A percentile compares a stretch with the other conserved stretches of the same genome.
Conservation (phyloP, 2,797 vertebrate species). For the Dipus sagitta region DNA sequence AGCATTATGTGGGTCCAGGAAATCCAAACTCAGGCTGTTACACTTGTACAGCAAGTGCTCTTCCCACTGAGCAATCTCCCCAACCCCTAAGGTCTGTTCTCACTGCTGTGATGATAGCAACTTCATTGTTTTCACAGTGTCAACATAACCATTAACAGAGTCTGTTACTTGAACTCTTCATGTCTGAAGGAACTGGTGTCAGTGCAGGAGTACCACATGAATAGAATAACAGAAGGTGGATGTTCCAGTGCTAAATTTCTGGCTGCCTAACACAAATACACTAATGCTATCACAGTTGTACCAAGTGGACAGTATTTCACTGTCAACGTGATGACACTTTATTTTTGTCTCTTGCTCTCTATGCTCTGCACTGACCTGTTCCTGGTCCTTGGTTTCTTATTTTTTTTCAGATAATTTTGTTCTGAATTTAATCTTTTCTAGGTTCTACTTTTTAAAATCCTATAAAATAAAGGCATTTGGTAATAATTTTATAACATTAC, state of each 20-base stretch:
- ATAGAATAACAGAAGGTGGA: neutral
- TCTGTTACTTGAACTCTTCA: neutral
- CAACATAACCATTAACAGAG: neutral
- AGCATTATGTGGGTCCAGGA: no score
- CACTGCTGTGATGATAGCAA: neutral
- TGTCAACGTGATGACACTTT: neutral
- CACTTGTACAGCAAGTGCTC: no score
- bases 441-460: no score
- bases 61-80: no score
- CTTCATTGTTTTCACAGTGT: neutral
- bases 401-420: no score
- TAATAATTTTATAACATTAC: no score
- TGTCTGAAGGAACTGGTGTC: neutral
- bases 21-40: no score
- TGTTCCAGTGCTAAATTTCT: neutral
- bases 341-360: neutral
- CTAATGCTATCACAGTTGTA: neutral
- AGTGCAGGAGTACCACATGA: neutral
- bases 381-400: conserved; percentile 22
- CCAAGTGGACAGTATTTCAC: neutral
- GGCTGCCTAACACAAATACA: neutral
- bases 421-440: no score
- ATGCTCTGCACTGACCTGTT: neutral
- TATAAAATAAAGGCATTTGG: no score
- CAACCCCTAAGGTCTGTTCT: no score